A percentile compares a stretch with the other conserved stretches of the same genome.
Conservation (phyloP, 2,888 invertebrate genomes). For the Acheta domesticus region DNA sequence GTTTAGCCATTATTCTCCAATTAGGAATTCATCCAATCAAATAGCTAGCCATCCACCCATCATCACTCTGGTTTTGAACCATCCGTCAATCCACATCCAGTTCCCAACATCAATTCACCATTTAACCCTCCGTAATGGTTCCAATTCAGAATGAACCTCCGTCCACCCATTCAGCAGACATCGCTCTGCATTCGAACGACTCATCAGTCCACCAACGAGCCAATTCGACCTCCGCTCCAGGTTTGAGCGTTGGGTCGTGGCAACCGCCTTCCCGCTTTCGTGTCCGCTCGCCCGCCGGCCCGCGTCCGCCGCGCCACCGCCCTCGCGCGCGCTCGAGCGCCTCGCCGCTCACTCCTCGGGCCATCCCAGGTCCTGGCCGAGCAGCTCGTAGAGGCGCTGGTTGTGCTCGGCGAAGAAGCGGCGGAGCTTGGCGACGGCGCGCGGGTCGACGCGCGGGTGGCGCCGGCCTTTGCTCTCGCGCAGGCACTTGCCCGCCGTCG, state of each 20-base stretch:
- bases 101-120: too few species aligned
- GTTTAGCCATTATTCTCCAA: too few species aligned
- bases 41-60: too few species aligned
- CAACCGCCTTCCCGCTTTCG: too few species aligned
- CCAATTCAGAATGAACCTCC: too few species aligned
- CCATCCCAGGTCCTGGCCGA: constrained; percentile 93
- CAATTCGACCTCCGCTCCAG: background rate
- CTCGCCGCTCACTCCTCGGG: constrained; percentile 65
- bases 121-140: too few species aligned
- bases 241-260: too few species aligned
- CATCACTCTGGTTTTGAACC: too few species aligned
- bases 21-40: too few species aligned
- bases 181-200: background rate
- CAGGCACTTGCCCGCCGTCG: constrained; percentile 67
- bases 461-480: constrained; percentile 78
- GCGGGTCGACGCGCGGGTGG: constrained; percentile 81
- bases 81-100: too few species aligned
- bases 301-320: too few species aligned
- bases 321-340: constrained; percentile 41
- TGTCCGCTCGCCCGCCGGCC: too few species aligned
- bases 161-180: background rate
- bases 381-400: constrained; percentile 85
- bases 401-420: constrained; percentile 89
- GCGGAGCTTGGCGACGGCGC: constrained; percentile 73
- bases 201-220: background rate